Base-by-base conservation (phyloP, 2,888 invertebrate species). In the Chymomyza fuscimana region DNA sequence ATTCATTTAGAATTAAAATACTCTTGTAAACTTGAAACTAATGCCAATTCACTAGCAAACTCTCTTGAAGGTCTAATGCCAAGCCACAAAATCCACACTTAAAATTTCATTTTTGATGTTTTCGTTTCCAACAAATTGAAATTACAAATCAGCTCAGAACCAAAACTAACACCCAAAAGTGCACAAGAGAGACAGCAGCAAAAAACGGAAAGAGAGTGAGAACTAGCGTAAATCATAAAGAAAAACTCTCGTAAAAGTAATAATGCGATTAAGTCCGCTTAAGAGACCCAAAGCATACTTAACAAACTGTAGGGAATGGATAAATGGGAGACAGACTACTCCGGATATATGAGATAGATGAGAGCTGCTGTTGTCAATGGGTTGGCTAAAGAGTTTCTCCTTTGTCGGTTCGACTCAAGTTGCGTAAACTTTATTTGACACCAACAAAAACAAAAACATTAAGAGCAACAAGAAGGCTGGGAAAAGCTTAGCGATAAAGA, bases 181-280 rank as follows among this genome's bases (percentile, higher is more conserved):
- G 40, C n/a, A 7, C 19, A 32, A 6, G n/a, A 2, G 15, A 58
- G 32, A 0, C 54, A 15, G 5, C 22, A 5, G 22, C n/a, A 32
- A 46, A 36, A 52, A 16, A 5, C 2, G 52, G 1, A 10, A 12
- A 46, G 2, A 46, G 40, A 10, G 79, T 74, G 74, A 67, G 70
- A 68, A 65, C 66, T 62, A 70, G 72, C 76, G 81, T 81, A 81
- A 81, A 81, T 81, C 81, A 81, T 81, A 81, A 81, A 81, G 80
- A 81, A 81, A 80, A 81, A 81, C 78, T 81, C 81, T 81, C 81
- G 81, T 81, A 81, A 81, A 81, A 81, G 81, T 81, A 81, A 81
- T 82, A 82, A 82, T 82, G 79, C 82, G 82, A 82, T 82, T 82
- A 82, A 82, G 82, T 80, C 82, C 76, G 77, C 82, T 82, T 82